Evolutionary conservation across 2,888 invertebrate species (phyloP).

Genomic region (Drosophila parthenogenetica): DNA sequence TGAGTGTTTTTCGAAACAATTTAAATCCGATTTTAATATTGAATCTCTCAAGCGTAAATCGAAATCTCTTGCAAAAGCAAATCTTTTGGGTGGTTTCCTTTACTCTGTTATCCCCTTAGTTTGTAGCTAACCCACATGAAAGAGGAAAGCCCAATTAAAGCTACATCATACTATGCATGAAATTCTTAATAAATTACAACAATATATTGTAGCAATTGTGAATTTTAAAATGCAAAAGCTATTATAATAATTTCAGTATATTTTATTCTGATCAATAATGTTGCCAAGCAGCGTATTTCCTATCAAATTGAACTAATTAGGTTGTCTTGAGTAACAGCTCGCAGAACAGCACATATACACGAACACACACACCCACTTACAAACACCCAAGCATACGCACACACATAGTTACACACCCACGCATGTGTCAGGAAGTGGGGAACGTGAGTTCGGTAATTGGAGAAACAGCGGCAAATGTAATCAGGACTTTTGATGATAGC

Average conservation of each 20-base stretch:
- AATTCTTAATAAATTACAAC: conserved; percentile 4
- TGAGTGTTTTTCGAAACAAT: conserved; percentile 53
- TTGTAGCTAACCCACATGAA: conserved; percentile 7
- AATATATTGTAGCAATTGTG: conserved; percentile 3
- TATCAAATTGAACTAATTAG: conserved; percentile 57
- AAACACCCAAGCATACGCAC: neutral
- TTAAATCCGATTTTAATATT: conserved; percentile 80
- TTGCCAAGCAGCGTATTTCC: conserved; percentile 40
- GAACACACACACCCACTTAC: neutral
- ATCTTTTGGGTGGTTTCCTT: conserved; percentile 24
- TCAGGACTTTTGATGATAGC: conserved; percentile 59
- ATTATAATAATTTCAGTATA: neutral
- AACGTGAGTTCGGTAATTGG: conserved; percentile 50
- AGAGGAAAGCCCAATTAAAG: conserved; percentile 45
- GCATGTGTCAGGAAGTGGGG: conserved; percentile 26
- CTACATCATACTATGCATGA: conserved; percentile 1
- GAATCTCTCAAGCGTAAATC: conserved; percentile 67
- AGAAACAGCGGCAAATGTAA: conserved; percentile 57
- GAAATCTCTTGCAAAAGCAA: conserved; percentile 54
- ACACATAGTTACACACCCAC: neutral
- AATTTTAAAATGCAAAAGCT: conserved; percentile 12
- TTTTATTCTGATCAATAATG: conserved; percentile 12
- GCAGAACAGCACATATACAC: conserved; percentile 27
- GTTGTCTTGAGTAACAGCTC: conserved; percentile 33
- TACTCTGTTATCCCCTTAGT: neutral